These are phyloP conservation scores for Amphimallon solstitiale DNA, from an alignment of 2,888 invertebrate genomes.

Conservation along the genomic window DNA sequence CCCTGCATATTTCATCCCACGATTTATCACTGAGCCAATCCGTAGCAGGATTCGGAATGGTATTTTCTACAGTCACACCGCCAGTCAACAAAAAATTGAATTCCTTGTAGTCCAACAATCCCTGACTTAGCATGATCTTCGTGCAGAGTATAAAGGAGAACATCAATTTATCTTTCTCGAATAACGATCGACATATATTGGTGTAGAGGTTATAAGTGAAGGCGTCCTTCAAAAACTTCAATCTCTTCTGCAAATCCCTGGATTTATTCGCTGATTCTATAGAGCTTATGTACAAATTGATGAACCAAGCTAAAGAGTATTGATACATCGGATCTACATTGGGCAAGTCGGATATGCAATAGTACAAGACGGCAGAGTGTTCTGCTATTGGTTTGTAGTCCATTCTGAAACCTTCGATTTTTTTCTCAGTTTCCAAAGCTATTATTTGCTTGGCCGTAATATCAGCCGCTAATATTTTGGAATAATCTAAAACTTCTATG, in stretches of 20 bases:
- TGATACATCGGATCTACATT: constrained; percentile 92
- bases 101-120: constrained; percentile 70
- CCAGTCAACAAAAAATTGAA: constrained; percentile 81
- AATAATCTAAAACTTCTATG: constrained; percentile 86
- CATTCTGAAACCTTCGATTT: constrained; percentile 78
- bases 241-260: constrained; percentile 75
- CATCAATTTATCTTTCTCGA: constrained; percentile 85
- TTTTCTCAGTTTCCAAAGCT: constrained; percentile 81
- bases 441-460: constrained; percentile 85
- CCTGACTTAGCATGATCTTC: constrained; percentile 71
- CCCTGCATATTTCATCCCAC: constrained; percentile 83
- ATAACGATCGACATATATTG: constrained; percentile 85
- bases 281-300: constrained; percentile 80
- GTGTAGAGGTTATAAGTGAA: constrained; percentile 84
- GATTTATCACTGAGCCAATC: constrained; percentile 78
- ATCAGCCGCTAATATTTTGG: constrained; percentile 82
- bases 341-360: constrained; percentile 83
- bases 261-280: constrained; percentile 80
- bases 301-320: constrained; percentile 88
- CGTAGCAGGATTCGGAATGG: constrained; percentile 70
- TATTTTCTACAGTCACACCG: constrained; percentile 75
- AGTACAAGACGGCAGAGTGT: constrained; percentile 83
- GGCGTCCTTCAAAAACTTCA: constrained; percentile 76
- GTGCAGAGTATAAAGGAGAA: constrained; percentile 84
- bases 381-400: constrained; percentile 82